phyloP scores from a whole-genome alignment of 2,888 invertebrate species.

The Alloplasta piceator region DNA sequence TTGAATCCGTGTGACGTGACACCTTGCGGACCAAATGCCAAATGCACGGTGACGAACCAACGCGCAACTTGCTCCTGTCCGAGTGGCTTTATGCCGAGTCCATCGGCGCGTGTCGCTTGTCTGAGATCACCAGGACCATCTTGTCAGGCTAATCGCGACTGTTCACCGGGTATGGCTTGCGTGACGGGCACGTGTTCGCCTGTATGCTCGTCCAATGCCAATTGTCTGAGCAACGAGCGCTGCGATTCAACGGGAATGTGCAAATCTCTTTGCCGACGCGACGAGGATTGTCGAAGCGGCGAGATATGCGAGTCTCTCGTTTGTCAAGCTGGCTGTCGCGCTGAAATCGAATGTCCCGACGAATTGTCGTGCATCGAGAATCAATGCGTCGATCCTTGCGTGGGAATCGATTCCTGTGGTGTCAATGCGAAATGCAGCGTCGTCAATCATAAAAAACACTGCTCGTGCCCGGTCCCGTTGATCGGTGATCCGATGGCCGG shows the following conservation, averaged over 20 bases:
- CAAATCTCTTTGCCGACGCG: constrained; percentile 92
- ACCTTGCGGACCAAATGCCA: constrained; percentile 94
- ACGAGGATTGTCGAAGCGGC: constrained; percentile 93
- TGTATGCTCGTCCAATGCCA: constrained; percentile 89
- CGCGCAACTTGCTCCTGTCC: constrained; percentile 92
- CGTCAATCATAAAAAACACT: constrained; percentile 89
- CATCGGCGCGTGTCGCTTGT: constrained; percentile 94
- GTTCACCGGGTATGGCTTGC: constrained; percentile 89
- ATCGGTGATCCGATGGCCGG: constrained; percentile 90
- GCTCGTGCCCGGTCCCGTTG: constrained; percentile 89
- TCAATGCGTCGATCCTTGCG: constrained; percentile 91
- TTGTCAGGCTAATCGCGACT: constrained; percentile 92
- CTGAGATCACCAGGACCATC: constrained; percentile 90
- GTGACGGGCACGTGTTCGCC: constrained; percentile 90
- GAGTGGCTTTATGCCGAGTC: constrained; percentile 92
- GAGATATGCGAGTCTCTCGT: constrained; percentile 93
- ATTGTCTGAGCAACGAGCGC: constrained; percentile 93
- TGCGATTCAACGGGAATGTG: constrained; percentile 91
- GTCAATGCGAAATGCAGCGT: constrained; percentile 91
- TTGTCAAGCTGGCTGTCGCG: constrained; percentile 92
- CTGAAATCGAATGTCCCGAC: constrained; percentile 90
- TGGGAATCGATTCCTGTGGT: constrained; percentile 91
- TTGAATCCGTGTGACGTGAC: constrained; percentile 90
- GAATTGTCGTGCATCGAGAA: constrained; percentile 90
- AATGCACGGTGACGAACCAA: constrained; percentile 91